Evolutionary conservation across 2,797 vertebrate genomes (phyloP).

Genomic region (Limosa lapponica): DNA sequence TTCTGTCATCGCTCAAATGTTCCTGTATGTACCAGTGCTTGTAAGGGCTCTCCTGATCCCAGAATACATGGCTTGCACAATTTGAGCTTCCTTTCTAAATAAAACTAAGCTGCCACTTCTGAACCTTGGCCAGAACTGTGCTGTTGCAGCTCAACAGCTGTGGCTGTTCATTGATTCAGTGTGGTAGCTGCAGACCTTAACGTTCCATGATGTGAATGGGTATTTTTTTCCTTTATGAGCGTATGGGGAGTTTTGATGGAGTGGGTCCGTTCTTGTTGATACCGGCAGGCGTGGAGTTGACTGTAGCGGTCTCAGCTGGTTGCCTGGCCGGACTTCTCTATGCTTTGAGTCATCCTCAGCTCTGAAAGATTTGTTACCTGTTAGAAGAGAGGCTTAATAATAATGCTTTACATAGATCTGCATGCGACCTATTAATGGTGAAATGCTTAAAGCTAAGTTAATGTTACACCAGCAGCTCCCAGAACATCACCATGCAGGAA

Average conservation of each 20-base stretch:
- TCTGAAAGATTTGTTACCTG: background rate
- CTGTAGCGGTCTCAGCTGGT: background rate
- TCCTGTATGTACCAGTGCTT: background rate
- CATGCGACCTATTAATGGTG: accelerated
- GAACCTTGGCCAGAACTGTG: background rate
- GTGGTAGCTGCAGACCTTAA: background rate
- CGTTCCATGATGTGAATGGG: background rate
- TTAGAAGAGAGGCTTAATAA: background rate
- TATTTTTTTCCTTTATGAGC: background rate
- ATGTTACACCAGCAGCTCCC: background rate
- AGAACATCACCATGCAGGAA: background rate
- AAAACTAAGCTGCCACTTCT: background rate
- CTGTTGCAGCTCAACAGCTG: background rate
- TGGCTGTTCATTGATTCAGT: background rate
- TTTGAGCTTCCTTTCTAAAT: background rate
- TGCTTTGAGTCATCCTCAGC: background rate
- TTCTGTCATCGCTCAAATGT: background rate
- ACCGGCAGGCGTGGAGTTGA: background rate
- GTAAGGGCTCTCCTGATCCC: background rate
- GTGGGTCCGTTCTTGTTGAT: background rate
- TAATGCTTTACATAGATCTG: background rate
- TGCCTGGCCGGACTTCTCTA: background rate
- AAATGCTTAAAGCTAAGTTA: background rate
- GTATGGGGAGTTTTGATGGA: background rate
- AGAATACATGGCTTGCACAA: background rate